These are phyloP conservation scores for Drosophila koepferae DNA, from an alignment of 2,888 invertebrate species.

Conservation along the genomic window DNA sequence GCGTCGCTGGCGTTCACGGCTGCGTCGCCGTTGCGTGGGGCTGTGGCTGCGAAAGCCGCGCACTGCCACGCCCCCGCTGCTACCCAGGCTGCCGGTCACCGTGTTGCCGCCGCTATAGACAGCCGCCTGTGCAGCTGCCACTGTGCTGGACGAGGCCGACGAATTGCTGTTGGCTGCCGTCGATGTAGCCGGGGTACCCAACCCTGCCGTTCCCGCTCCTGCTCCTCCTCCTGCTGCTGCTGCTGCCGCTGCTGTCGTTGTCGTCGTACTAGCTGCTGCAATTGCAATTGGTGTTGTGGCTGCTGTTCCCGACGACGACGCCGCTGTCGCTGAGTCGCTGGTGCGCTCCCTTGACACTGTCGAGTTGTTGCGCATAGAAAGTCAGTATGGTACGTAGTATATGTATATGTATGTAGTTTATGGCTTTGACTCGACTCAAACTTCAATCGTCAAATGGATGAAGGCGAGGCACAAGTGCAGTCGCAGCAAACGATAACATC, in stretches of 20 bases:
- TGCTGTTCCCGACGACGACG: constrained; percentile 37
- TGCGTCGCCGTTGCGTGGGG: constrained; percentile 84
- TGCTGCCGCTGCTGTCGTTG: constrained; percentile 6
- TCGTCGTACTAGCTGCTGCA: constrained; percentile 14
- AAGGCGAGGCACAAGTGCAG: constrained; percentile 23
- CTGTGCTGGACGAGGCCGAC: constrained; percentile 76
- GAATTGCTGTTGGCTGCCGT: constrained; percentile 71
- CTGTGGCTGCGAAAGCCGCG: constrained; percentile 85
- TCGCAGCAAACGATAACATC: constrained; percentile 44
- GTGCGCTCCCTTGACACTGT: constrained; percentile 84
- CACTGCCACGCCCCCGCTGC: constrained; percentile 77
- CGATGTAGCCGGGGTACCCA: constrained; percentile 48
- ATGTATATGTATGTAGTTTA: constrained; percentile 41
- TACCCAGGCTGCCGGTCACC: constrained; percentile 76
- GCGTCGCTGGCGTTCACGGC: constrained; percentile 84
- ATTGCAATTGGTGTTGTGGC: constrained; percentile 46
- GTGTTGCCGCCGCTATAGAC: constrained; percentile 80
- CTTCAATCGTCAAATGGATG: constrained; percentile 23
- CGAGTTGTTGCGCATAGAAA: constrained; percentile 77
- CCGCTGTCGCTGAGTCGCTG: constrained; percentile 35
- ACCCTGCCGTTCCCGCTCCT: constrained; percentile 39
- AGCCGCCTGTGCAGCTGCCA: constrained; percentile 82
- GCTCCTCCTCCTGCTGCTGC: constrained; percentile 9
- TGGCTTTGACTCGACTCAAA: constrained; percentile 27
- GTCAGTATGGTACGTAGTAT: constrained; percentile 37